Evolutionary conservation across 2,888 invertebrate species (phyloP), one percentile per base, ranked within the genome.

Genomic region (Agonopterix heracliana): DNA sequence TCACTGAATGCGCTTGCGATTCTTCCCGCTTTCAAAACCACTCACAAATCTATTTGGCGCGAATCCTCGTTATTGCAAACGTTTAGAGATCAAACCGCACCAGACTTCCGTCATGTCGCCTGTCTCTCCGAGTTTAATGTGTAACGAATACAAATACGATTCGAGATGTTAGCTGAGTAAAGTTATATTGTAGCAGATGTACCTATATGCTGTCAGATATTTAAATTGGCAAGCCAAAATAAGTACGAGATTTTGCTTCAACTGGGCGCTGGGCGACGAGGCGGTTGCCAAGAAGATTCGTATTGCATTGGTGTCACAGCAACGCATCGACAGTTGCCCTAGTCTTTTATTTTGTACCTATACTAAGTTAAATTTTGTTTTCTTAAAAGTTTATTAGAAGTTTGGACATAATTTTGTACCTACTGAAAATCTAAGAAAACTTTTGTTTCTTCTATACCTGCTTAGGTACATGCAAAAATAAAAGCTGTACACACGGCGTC

Each of bases 211-310:
- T 65, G 70, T 74, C 66, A 64, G 75, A 74, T 71, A 76, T 82
- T 78, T 78, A 75, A 85, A 84, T 87, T 88, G 87, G 87, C 85
- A 81, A 70, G 79, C 88, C 86, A 83, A 88, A 89, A 89, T 89
- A 86, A 89, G 88, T 85, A 63, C 85, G 85, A 73, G 87, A 89
- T 89, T 89, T 87, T 71, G 88, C 86, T 88, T 75, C 68, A 83
- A 79, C 88, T 85, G 86, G 88, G 87, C 77, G 70, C 80, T 70
- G 69, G 60, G 41, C 56, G 62, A 57, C 59, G 26, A 26, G 59
- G 66, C 62, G 61, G 78, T 60, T 87, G 86, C 86, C 87, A 89
- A 88, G 74, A 81, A 75, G 81, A 77, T 61, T 86, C 85, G 73
- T 76, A 72, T 85, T 86, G 87, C 85, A 86, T 71, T 75, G 63